Conservation (phyloP, 1,140 invertebrate genomes). For the Heliothis virescens region DNA sequence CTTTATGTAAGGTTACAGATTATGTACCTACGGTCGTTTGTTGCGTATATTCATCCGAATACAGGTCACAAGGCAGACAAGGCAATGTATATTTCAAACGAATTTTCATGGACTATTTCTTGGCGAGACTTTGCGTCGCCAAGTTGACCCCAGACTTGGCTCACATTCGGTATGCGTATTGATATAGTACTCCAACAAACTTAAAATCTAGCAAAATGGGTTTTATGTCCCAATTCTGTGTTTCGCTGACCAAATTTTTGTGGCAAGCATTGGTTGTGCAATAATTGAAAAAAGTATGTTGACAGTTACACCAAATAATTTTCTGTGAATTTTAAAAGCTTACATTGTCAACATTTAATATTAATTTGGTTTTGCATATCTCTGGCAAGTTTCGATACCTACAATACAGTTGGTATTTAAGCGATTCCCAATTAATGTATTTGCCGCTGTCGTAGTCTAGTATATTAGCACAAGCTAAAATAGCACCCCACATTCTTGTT, state of each 20-base stretch:
- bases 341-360: background rate
- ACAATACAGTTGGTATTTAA: slow-evolving; percentile 1
- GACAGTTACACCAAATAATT: too few relatives aligned
- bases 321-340: too few relatives aligned
- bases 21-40: background rate
- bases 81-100: slow-evolving; percentile 8
- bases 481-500: background rate
- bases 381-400: background rate
- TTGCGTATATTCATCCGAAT: slow-evolving; percentile 20
- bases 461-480: slow-evolving; percentile 27
- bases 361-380: slow-evolving; percentile 1
- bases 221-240: background rate
- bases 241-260: slow-evolving; percentile 8
- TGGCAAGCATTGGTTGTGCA: background rate
- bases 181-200: slow-evolving; percentile 28
- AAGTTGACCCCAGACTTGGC: slow-evolving; percentile 53
- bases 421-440: slow-evolving; percentile 22
- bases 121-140: slow-evolving; percentile 60
- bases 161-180: slow-evolving; percentile 43
- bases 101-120: slow-evolving; percentile 49
- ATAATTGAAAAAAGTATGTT: background rate
- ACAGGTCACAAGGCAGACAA: slow-evolving; percentile 18
- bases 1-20: background rate
- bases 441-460: background rate
- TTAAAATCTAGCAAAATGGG: slow-evolving; percentile 13